Conservation (phyloP, 2,888 invertebrate species). For the Xiphydria camelus region DNA sequence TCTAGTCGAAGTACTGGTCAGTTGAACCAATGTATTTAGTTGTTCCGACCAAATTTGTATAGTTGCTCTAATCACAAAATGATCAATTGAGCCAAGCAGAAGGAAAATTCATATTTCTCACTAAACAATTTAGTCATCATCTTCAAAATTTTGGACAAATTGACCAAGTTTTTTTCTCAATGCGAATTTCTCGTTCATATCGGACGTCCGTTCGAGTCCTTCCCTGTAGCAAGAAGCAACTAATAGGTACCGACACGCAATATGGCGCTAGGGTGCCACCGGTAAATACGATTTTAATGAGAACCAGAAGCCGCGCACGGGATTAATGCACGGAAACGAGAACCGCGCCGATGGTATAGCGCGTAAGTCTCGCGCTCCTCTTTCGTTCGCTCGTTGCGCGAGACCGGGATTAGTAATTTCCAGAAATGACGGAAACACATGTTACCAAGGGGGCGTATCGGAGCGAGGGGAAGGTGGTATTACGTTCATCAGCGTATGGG, state of each 20-base stretch:
- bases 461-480: constrained; percentile 19
- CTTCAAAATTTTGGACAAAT: too few species aligned
- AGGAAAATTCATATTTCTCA: too few species aligned
- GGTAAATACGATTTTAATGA: constrained; percentile 38
- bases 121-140: too few species aligned
- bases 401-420: constrained; percentile 29
- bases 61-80: too few species aligned
- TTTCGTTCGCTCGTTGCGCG: constrained; percentile 24
- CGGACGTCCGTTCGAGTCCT: too few species aligned
- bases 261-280: constrained; percentile 9
- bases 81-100: too few species aligned
- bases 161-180: too few species aligned
- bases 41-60: too few species aligned
- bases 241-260: constrained; percentile 11
- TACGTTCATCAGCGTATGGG: constrained; percentile 20
- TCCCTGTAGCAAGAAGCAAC: constrained; percentile 2
- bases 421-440: constrained; percentile 26
- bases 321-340: constrained; percentile 18
- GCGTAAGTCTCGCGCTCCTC: neutral
- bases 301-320: constrained; percentile 19
- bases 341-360: constrained; percentile 7
- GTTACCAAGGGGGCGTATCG: constrained; percentile 26
- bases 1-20: too few species aligned
- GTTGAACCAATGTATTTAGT: too few species aligned
- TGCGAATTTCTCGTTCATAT: too few species aligned